Evolutionary conservation across 2,113 vertebrate species (phyloP).

Genomic region (Miniopterus natalensis): DNA sequence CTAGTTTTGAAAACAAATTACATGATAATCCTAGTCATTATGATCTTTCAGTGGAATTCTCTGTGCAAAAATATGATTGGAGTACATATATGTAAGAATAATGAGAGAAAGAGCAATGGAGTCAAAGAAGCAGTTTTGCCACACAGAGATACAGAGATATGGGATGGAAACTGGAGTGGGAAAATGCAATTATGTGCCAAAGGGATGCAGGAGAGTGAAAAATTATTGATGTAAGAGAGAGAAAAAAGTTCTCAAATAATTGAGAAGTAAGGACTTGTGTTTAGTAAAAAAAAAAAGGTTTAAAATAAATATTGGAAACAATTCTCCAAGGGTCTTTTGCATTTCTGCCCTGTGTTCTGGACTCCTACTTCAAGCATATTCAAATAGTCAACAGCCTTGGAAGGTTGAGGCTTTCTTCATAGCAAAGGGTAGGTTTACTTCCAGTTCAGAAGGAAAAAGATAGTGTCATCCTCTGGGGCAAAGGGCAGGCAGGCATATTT

Average conservation of each 20-base stretch:
- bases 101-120: neutral
- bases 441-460: neutral
- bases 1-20: neutral
- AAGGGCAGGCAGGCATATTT: neutral
- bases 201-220: neutral
- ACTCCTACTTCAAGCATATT: neutral
- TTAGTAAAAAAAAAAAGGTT: neutral
- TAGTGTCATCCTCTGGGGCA: neutral
- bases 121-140: neutral
- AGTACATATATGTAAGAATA: neutral
- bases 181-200: neutral
- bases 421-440: neutral
- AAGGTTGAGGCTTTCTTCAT: neutral
- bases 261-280: neutral
- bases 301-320: neutral
- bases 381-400: neutral
- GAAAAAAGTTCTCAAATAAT: neutral
- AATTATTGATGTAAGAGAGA: neutral
- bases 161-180: neutral
- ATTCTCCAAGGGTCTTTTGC: neutral
- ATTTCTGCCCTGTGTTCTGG: neutral
- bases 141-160: neutral
- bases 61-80: neutral
- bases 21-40: neutral
- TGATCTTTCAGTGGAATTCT: constrained; percentile 20